Base-by-base conservation (phyloP, 2,113 vertebrate species). In the Centrocercus urophasianus region DNA sequence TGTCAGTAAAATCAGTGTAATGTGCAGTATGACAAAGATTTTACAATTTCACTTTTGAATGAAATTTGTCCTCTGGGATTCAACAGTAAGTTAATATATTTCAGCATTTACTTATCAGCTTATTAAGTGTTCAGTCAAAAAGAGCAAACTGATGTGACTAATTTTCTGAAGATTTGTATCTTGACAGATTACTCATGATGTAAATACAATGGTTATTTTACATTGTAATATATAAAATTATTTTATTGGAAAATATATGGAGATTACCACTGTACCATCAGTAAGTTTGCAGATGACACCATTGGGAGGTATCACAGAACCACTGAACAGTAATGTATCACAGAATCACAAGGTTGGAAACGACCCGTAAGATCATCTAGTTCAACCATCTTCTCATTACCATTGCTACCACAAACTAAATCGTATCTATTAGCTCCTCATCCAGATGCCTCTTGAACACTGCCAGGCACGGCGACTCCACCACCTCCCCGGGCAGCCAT, bases 1-100 rank as follows among this genome's bases (percentile, higher is more conserved):
- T 95, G 89, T 93, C 85, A 90, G 70, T 75, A 94, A 83, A 96
- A 93, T 94, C 90, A 88, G 78, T 93, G 82, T 71, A 90, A 78
- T 89, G 28, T 80, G 38, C 71, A 88, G 50, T 16, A 72, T 91
- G 76, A 83, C 54, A 95, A 93, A 93, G 87, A 36, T 74, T 91
- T 91, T 86, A 42, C 64, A 87, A 71, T 96, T 95, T 86, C 10
- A 86, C 47, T 93, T 90, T 76, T 80, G 42, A 80, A 36, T 91
- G 79, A 92, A 93, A 93, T 94, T 91, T 90, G 40, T 83, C 85
- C 90, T 87, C 83, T 77, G 73, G 34, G 83, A 79, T 93, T 90
- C 71, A 47, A 50, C 17, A 63, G 86, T 78, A 83, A 21, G 32
- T 73, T 88, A 69, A 80, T 85, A 42, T 86, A 92, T 86, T 93